Evolutionary conservation across 2,113 vertebrate genomes (phyloP), one percentile per base, ranked within the genome.

Genomic region (Lagopus muta): DNA sequence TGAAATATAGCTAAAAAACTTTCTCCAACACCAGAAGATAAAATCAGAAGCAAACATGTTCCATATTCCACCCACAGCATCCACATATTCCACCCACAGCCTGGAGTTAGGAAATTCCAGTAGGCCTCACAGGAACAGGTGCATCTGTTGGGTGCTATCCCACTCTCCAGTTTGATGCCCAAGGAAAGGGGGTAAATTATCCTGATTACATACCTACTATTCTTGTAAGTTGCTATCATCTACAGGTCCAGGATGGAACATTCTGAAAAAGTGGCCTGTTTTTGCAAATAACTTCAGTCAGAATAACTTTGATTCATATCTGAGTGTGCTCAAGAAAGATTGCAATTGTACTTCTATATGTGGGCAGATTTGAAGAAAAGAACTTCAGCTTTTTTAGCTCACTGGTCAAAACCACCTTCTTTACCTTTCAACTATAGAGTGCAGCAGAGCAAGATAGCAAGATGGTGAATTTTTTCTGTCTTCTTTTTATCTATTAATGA

Each of bases 401-500:
- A 15, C 75, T 89, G 55, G 16, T 14, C 50, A 55, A 77, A 91
- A 66, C 0, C 11, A 43, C 4, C 13, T 47, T 24, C 7, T 80
- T 70, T 87, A n/a, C 40, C 57, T 93, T 91, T 85, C 34, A 86
- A 50, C 42, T 80, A 13, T 43, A 73, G 24, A 21, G 4, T 69
- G 40, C 16, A 71, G 52, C 34, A 82, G 30, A 84, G 55, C 16
- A 93, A 45, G 34, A 71, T 54, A 84, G 60, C 12, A 92, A 50
- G 27, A 71, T 58, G 24, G 70, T 74, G 9, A 19, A 11, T 69
- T 84, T 84, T 43, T 32, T 50, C 4, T 61, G 27, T 88, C 40
- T 89, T 89, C 30, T 82, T 82, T 93, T 93, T 94, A 71, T 64
- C 60, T 90, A 50, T 60, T 92, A 88, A 80, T 92, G 57, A 65